Base-by-base conservation (phyloP, 2,797 vertebrate genomes). In the Eremophila alpestris region DNA sequence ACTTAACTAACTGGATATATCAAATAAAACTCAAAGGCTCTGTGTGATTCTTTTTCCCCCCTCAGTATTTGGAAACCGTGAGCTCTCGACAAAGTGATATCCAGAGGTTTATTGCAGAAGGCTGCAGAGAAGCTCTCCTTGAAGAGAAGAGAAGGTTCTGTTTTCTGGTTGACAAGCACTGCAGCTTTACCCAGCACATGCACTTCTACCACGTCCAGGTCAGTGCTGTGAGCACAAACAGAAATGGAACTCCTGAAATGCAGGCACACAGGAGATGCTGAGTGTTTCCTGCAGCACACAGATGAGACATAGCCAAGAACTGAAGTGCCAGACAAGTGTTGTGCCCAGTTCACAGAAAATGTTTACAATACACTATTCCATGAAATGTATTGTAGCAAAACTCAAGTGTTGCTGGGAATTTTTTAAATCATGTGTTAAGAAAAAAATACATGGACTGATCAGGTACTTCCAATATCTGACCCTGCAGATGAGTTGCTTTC, bases 111-210 rank as follows among this genome's bases (percentile, higher is more conserved):
- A 98, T 99, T 17, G 98, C 99, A 13, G 99, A 99, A 13, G 99
- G 99, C 85, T 99, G 98, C 96, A 98, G 97, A 88, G 99, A 99
- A 89, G 99, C 99, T 82, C 97, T 99, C 17, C 98, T 99, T 48
- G 99, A 99, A 95, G 99, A 99, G 97, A 99, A 99, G 91, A 98
- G 99, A 91, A 98, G 99, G 41, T 99, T 99, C 97, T 99, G 99
- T 90, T 99, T 99, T 84, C 98, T 99, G 76, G 99, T 99, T 81
- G 99, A 99, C 98, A 99, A 99, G 93, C 99, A 99, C 97, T 99
- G 99, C 95, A 97, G 96, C 97, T 99, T 99, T 81, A 98, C 99
- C 48, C 98, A 98, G 86, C 98, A 99, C 88, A 96, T 98, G 29
- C 97, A 98, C 27, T 96, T 97, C 92, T 99, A 99, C 81, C 99